Conservation (phyloP, 2,888 invertebrate genomes). For the Tethea ocularis region DNA sequence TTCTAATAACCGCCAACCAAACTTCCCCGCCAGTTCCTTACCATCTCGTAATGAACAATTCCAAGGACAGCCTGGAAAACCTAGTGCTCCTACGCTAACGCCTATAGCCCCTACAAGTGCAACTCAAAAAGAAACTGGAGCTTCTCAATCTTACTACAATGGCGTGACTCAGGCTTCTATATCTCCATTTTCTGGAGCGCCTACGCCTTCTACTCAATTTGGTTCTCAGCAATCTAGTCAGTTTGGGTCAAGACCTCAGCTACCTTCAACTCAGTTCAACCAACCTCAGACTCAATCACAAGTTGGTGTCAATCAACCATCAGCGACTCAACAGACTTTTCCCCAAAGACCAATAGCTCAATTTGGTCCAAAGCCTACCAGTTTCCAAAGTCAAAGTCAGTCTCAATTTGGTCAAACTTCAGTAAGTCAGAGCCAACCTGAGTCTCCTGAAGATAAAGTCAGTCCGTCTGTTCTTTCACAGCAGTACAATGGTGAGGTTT, state of each 20-base stretch:
- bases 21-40: slow-evolving; percentile 21
- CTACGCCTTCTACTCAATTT: slow-evolving; percentile 34
- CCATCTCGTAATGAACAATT: slow-evolving; percentile 20
- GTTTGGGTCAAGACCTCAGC: slow-evolving; percentile 18
- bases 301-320: neutral
- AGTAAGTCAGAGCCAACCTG: slow-evolving; percentile 19
- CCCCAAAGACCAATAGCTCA: neutral
- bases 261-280: slow-evolving; percentile 12
- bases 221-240: slow-evolving; percentile 14
- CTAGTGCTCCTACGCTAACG: slow-evolving; percentile 31
- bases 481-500: slow-evolving; percentile 50
- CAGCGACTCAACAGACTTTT: slow-evolving; percentile 5
- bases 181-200: slow-evolving; percentile 49
- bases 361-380: slow-evolving; percentile 6
- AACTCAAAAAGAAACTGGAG: slow-evolving; percentile 17
- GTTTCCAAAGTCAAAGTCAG: slow-evolving; percentile 12
- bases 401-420: slow-evolving; percentile 13
- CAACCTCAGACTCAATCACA: slow-evolving; percentile 9
- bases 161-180: slow-evolving; percentile 59
- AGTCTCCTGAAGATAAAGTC: slow-evolving; percentile 14
- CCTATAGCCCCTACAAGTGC: slow-evolving; percentile 29
- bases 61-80: slow-evolving; percentile 22
- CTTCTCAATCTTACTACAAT: slow-evolving; percentile 31
- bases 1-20: slow-evolving; percentile 18
- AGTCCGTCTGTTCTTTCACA: slow-evolving; percentile 30